Evolutionary conservation across 2,888 invertebrate species (phyloP).

Genomic region (Drepanosiphum platanoidis): DNA sequence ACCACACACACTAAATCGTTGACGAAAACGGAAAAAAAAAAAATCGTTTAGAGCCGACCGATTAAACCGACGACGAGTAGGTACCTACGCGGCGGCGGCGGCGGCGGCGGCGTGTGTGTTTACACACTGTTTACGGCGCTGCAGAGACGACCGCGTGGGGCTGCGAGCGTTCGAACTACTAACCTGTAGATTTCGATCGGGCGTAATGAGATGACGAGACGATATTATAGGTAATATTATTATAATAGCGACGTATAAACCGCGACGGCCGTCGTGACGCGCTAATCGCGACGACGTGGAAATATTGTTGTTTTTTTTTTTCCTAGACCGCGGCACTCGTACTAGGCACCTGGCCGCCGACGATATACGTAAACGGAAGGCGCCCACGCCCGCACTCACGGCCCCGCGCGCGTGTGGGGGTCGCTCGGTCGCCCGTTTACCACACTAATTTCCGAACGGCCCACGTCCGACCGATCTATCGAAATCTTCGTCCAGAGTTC

Average conservation of each 20-base stretch:
- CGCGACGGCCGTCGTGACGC: not conserved
- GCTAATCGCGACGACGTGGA: not conserved
- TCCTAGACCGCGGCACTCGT: not conserved
- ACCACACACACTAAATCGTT: no score
- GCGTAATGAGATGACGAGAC: no score
- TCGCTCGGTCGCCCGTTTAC: not conserved
- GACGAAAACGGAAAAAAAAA: no score
- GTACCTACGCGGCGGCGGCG: not conserved
- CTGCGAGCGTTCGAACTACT: no score
- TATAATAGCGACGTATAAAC: no score
- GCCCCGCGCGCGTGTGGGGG: not conserved
- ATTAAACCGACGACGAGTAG: no score
- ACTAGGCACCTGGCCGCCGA: no score
- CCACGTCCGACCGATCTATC: not conserved
- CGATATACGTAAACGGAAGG: not conserved
- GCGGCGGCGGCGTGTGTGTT: not conserved
- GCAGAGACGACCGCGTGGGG: no score
- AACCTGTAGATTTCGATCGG: no score
- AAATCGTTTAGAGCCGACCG: no score
- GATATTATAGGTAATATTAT: no score
- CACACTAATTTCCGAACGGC: not conserved
- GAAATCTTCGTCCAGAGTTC: not conserved
- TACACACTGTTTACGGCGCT: not conserved
- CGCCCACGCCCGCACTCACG: not conserved
- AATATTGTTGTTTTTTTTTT: not conserved